Evolutionary conservation across 2,888 invertebrate species (phyloP), one percentile per base, ranked within the genome.

Genomic region (Eumacrocentrus americanus): DNA sequence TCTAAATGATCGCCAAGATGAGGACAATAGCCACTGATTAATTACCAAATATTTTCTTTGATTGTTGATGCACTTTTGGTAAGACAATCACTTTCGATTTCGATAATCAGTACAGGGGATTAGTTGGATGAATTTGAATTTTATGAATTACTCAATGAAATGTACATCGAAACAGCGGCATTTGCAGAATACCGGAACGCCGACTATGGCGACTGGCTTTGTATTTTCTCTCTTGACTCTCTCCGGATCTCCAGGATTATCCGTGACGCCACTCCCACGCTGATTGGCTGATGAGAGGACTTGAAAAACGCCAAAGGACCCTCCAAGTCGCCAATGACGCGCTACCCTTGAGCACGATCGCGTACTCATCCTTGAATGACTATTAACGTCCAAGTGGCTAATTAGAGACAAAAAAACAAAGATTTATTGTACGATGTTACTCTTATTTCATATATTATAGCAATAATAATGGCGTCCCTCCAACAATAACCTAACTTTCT

Each of bases 281-380:
- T 29, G 18, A 51, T 51, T 51, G 50, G 50, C 35, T 50, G 3
- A 34, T 48, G 48, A 48, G 34, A 16, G 14, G 48, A 12, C 16
- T 9, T 48, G 11, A 23, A 18, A 14, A 7, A 18, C 20, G 7
- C 37, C 12, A 34, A 20, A 51, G 37, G 22, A 50, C 37, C 20
- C 51, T 51, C 37, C 20, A 51, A 12, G 14, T 22, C 35, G 20
- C 51, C 35, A 9, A 37, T 51, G 25, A 48, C 29, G 16, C 14
- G n/a, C 9, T 25, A 9, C 29, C 34, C 35, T 51, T 22, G n/a
- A 37, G 35, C 51, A 55, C 34, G 16, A 55, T 46, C 20, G 29
- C 55, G 44, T 18, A 46, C 46, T 46, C 23, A 9, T 29, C 4
- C 29, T 29, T 29, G 29, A 29, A 9, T 29, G 29, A 9, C 29